Evolutionary conservation across 2,888 invertebrate species (phyloP).

Genomic region (Cacoxenus indagator): DNA sequence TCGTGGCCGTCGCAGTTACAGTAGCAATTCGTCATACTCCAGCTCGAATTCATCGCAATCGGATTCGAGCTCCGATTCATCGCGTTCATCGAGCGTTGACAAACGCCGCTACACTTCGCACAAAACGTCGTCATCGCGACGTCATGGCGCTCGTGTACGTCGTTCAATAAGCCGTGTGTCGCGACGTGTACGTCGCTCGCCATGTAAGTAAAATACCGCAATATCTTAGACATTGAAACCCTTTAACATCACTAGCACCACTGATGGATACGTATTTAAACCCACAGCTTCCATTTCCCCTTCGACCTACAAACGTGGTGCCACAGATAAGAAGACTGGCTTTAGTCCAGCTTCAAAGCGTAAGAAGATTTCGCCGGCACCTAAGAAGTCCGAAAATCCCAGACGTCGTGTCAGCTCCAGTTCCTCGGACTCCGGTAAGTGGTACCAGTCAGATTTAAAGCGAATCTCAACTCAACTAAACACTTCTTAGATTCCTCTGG

Average conservation of each 20-base stretch:
- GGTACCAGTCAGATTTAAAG: not conserved
- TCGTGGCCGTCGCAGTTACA: slow-evolving; percentile 70
- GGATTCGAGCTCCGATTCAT: slow-evolving; percentile 73
- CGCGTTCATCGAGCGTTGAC: slow-evolving; percentile 65
- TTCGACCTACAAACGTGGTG: slow-evolving; percentile 54
- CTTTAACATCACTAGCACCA: not conserved
- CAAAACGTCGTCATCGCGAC: slow-evolving; percentile 55
- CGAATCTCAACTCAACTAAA: not conserved
- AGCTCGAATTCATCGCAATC: slow-evolving; percentile 82
- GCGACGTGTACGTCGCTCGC: slow-evolving; percentile 61
- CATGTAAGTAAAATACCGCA: slow-evolving; percentile 55
- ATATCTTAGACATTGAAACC: no score
- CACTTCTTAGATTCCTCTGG: slow-evolving; percentile 57
- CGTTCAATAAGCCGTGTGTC: slow-evolving; percentile 64
- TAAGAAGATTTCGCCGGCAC: slow-evolving; percentile 59
- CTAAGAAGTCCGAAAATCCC: slow-evolving; percentile 59
- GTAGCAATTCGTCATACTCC: slow-evolving; percentile 69
- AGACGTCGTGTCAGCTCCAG: slow-evolving; percentile 65
- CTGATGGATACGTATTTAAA: not conserved
- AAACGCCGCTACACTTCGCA: slow-evolving; percentile 65
- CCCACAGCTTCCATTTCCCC: slow-evolving; percentile 51
- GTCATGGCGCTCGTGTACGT: slow-evolving; percentile 51
- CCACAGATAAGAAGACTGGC: slow-evolving; percentile 52
- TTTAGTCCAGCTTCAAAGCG: slow-evolving; percentile 66
- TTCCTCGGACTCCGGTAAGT: slow-evolving; percentile 67